Evolutionary conservation across 2,888 invertebrate species (phyloP).

Genomic region (Ceratothoa steindachneri): DNA sequence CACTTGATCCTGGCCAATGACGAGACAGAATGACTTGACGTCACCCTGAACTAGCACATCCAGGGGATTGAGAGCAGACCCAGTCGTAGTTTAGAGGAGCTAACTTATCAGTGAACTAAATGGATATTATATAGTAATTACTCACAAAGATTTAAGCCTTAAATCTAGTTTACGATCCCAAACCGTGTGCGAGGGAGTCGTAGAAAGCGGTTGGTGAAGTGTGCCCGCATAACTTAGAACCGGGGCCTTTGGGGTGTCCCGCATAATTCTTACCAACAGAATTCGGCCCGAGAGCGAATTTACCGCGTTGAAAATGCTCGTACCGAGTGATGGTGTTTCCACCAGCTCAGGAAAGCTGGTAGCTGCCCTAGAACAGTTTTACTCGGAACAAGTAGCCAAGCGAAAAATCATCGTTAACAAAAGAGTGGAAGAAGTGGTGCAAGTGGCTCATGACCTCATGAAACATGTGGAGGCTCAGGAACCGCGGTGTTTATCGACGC

Average conservation of each 20-base stretch:
- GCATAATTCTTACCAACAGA: constrained; percentile 1
- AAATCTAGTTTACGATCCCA: constrained; percentile 47
- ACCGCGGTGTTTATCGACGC: constrained; percentile 84
- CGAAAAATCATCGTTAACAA: constrained; percentile 80
- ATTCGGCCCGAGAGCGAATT: not conserved
- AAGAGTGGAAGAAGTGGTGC: constrained; percentile 81
- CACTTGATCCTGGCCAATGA: constrained; percentile 29
- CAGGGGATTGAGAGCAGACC: constrained; percentile 39
- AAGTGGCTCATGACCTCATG: constrained; percentile 87
- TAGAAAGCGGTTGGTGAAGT: constrained; percentile 25
- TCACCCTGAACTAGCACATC: constrained; percentile 39
- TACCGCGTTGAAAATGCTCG: constrained; percentile 27
- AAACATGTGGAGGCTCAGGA: constrained; percentile 94
- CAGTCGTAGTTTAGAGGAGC: constrained; percentile 48
- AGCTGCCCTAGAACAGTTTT: constrained; percentile 74
- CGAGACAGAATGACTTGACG: constrained; percentile 23
- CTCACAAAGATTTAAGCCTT: constrained; percentile 48
- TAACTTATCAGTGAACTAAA: constrained; percentile 48
- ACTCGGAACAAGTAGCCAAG: constrained; percentile 81
- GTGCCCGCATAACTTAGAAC: constrained; percentile 17
- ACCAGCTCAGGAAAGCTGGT: constrained; percentile 41
- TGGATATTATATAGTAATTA: constrained; percentile 48
- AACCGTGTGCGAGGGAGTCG: constrained; percentile 44
- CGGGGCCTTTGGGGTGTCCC: not conserved
- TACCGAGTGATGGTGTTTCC: constrained; percentile 44